These are phyloP conservation scores for Diachasmimorpha longicaudata DNA, from an alignment of 1,140 invertebrate genomes.

Conservation along the genomic window DNA sequence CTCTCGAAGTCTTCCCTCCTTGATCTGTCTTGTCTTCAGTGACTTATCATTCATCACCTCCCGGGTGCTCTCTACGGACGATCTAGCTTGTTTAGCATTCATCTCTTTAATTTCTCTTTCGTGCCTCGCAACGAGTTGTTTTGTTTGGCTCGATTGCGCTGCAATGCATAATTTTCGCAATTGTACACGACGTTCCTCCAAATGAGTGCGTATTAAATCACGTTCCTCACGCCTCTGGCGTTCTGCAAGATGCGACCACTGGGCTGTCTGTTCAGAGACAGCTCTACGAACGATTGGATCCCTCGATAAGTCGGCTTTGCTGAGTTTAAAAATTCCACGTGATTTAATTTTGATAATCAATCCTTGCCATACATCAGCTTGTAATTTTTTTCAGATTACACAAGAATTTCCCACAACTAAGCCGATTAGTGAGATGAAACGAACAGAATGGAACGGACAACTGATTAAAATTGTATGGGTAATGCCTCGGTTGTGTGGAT, in stretches of 20 bases:
- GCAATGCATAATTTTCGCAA: conserved; percentile 85
- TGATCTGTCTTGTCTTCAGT: conserved; percentile 95
- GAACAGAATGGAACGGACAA: not conserved
- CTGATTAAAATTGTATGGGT: too few species aligned
- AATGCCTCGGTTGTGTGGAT: not conserved
- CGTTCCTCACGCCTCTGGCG: conserved; percentile 92
- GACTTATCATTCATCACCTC: conserved; percentile 96
- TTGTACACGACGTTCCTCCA: conserved; percentile 84
- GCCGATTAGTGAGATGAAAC: not conserved
- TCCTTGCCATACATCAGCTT: not conserved
- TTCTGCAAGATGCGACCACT: conserved; percentile 92
- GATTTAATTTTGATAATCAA: conserved; percentile 14
- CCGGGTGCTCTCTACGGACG: conserved; percentile 95
- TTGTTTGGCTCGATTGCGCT: conserved; percentile 86
- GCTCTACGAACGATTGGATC: conserved; percentile 81
- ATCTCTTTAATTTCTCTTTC: conserved; percentile 96
- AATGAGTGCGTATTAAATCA: conserved; percentile 80
- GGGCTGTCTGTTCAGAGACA: conserved; percentile 87
- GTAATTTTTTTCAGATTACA: too few species aligned
- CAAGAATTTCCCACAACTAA: not conserved
- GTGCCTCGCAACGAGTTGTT: conserved; percentile 88
- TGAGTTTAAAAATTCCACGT: conserved; percentile 48
- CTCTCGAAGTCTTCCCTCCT: conserved; percentile 90
- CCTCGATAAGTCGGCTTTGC: conserved; percentile 79
- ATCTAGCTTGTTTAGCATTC: conserved; percentile 93